A percentile compares a stretch with the other conserved stretches of the same genome.
These are phyloP conservation scores for Nasonia giraulti DNA, from an alignment of 1,140 invertebrate genomes.

Conservation along the genomic window DNA sequence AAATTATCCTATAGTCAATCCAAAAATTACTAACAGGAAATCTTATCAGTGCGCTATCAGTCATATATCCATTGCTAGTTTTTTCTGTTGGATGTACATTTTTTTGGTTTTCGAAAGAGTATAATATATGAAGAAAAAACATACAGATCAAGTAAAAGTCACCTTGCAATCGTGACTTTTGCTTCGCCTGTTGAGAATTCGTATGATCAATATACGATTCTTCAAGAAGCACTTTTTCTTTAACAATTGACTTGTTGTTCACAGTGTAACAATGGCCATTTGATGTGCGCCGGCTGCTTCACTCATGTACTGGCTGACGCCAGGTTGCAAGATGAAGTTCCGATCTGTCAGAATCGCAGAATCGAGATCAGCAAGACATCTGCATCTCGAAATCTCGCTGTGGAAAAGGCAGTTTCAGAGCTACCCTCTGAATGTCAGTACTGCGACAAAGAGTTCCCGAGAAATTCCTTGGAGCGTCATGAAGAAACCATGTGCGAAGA, in stretches of 20 bases:
- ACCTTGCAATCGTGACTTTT: slow-evolving; percentile 5
- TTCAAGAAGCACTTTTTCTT: slow-evolving; percentile 39
- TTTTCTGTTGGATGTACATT: slow-evolving; percentile 14
- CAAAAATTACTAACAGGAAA: slow-evolving; percentile 32
- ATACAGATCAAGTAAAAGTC: slow-evolving; percentile 12
- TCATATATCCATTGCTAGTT: slow-evolving; percentile 39
- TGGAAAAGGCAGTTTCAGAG: slow-evolving; percentile 96
- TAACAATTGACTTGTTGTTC: slow-evolving; percentile 69
- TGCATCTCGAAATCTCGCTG: slow-evolving; percentile 91
- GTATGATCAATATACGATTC: slow-evolving; percentile 21
- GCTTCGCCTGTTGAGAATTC: slow-evolving; percentile 29
- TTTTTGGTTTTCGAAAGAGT: background rate
- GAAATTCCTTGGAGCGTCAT: slow-evolving; percentile 89
- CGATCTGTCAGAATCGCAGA: slow-evolving; percentile 95
- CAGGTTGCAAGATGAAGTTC: slow-evolving; percentile 91
- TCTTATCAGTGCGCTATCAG: slow-evolving; percentile 38
- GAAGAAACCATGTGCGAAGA: slow-evolving; percentile 91
- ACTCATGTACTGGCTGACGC: slow-evolving; percentile 96
- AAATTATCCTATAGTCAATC: slow-evolving; percentile 17
- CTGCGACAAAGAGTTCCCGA: slow-evolving; percentile 89
- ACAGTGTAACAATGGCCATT: slow-evolving; percentile 96
- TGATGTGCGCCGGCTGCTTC: slow-evolving; percentile 98
- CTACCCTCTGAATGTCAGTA: slow-evolving; percentile 92
- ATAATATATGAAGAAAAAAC: background rate
- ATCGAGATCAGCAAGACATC: slow-evolving; percentile 91